These are phyloP conservation scores for Dicycla oo DNA, from an alignment of 2,888 invertebrate genomes.

Conservation along the genomic window DNA sequence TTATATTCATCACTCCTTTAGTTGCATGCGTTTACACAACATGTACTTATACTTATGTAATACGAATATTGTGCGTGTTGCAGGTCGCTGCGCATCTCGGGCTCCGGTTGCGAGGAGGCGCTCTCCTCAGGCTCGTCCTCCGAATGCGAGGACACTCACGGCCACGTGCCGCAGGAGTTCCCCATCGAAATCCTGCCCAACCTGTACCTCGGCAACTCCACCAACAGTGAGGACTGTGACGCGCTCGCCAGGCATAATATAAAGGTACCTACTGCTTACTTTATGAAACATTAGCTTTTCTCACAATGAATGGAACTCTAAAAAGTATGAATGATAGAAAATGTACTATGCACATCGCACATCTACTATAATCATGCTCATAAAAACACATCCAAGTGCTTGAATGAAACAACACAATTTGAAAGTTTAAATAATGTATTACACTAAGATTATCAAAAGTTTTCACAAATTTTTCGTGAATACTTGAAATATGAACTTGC, in stretches of 20 bases:
- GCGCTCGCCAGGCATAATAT: constrained; percentile 97
- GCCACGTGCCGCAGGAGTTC: constrained; percentile 93
- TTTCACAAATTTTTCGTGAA: too few relatives aligned
- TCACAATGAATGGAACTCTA: neutral
- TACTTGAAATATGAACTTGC: too few relatives aligned
- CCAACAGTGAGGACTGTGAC: constrained; percentile 97
- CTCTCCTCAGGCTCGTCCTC: constrained; percentile 93
- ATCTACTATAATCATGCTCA: too few relatives aligned
- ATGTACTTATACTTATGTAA: neutral
- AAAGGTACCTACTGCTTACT: constrained; percentile 83
- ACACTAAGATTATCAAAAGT: too few relatives aligned
- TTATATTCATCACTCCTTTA: neutral
- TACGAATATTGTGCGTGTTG: constrained; percentile 54
- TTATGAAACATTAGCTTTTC: neutral
- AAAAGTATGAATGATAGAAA: too few relatives aligned
- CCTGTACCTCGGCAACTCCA: constrained; percentile 98
- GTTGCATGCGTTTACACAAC: neutral
- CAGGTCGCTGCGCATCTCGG: constrained; percentile 94
- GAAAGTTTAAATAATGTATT: too few relatives aligned
- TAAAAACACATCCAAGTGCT: too few relatives aligned
- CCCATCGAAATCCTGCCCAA: constrained; percentile 98
- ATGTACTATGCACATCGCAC: too few relatives aligned
- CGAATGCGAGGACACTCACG: constrained; percentile 92
- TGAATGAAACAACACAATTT: too few relatives aligned
- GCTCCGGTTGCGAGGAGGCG: constrained; percentile 92